phyloP scores from a whole-genome alignment of 1,140 invertebrate species.

The Sycophila sp. region DNA sequence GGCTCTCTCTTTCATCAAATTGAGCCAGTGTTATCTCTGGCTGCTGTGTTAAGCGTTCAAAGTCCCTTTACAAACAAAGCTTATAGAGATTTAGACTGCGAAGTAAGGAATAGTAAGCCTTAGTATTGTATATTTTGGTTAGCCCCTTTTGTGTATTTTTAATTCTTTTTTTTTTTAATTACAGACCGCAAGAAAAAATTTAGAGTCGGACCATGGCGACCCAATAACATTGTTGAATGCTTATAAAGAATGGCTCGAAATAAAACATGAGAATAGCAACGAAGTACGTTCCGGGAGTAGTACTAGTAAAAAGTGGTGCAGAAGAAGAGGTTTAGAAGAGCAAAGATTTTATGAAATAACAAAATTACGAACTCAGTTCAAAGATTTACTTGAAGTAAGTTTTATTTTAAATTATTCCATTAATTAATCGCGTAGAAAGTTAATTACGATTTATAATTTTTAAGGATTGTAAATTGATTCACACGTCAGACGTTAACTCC shows the following conservation, averaged over 20 bases:
- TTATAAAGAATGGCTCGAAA: slow-evolving; percentile 89
- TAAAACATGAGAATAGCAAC: slow-evolving; percentile 70
- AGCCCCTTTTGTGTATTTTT: not conserved
- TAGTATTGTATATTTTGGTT: not conserved
- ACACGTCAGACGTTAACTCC: slow-evolving; percentile 63
- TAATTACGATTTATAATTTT: slow-evolving; percentile 24
- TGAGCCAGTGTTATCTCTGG: slow-evolving; percentile 92
- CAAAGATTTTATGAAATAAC: slow-evolving; percentile 96
- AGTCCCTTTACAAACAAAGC: slow-evolving; percentile 91
- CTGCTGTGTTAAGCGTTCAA: slow-evolving; percentile 93
- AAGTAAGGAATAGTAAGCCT: slow-evolving; percentile 66
- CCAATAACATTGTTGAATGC: slow-evolving; percentile 90
- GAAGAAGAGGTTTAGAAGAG: slow-evolving; percentile 89
- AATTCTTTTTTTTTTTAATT: slow-evolving; percentile 41
- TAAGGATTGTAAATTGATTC: slow-evolving; percentile 77
- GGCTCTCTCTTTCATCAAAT: slow-evolving; percentile 89
- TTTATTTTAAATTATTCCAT: slow-evolving; percentile 26
- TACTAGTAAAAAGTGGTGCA: slow-evolving; percentile 84
- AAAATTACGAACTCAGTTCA: slow-evolving; percentile 91
- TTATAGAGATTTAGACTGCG: slow-evolving; percentile 85
- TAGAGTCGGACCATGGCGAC: slow-evolving; percentile 95
- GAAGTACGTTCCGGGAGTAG: slow-evolving; percentile 53
- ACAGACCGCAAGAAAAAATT: slow-evolving; percentile 78
- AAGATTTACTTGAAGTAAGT: slow-evolving; percentile 80
- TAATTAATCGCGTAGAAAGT: slow-evolving; percentile 12